These are phyloP conservation scores for Oreochromis grahami DNA, from an alignment of 2,797 vertebrate species.

Conservation along the genomic window DNA sequence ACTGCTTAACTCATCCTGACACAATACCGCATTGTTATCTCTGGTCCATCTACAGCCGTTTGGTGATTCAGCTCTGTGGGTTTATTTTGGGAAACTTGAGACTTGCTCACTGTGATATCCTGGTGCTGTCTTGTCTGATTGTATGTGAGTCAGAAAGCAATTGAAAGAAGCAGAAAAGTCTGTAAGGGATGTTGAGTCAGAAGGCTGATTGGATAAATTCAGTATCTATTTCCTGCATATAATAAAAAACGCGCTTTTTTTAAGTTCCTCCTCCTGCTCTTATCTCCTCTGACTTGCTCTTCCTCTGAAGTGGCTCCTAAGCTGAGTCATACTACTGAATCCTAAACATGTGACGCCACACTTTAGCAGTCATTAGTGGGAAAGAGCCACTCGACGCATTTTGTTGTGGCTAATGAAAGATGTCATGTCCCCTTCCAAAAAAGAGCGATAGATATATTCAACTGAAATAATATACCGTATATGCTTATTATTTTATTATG, in stretches of 20 bases:
- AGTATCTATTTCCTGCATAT: constrained; percentile 44
- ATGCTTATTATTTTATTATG: not conserved
- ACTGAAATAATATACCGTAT: not conserved
- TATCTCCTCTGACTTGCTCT: not conserved
- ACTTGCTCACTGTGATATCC: not conserved
- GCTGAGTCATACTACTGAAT: not conserved
- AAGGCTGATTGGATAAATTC: constrained; percentile 2
- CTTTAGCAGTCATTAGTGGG: not conserved
- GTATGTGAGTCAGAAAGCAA: not conserved
- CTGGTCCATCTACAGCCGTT: constrained; percentile 5
- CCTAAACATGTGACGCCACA: not conserved
- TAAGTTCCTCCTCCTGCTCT: constrained; percentile 8
- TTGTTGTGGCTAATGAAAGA: constrained; percentile 6
- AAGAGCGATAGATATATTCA: not conserved
- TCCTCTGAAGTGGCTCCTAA: not conserved
- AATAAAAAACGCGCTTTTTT: constrained; percentile 1
- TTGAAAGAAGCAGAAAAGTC: not conserved
- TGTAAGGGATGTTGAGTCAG: constrained; percentile 14
- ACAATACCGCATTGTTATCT: not conserved
- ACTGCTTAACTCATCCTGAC: not conserved
- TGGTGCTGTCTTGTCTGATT: not conserved
- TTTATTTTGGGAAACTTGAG: constrained; percentile 17
- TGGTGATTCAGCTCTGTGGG: constrained; percentile 31
- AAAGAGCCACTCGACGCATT: not conserved
- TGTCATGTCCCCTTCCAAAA: constrained; percentile 9